Conservation (phyloP, 2,888 invertebrate genomes). For the Leptodirus hochenwartii region DNA sequence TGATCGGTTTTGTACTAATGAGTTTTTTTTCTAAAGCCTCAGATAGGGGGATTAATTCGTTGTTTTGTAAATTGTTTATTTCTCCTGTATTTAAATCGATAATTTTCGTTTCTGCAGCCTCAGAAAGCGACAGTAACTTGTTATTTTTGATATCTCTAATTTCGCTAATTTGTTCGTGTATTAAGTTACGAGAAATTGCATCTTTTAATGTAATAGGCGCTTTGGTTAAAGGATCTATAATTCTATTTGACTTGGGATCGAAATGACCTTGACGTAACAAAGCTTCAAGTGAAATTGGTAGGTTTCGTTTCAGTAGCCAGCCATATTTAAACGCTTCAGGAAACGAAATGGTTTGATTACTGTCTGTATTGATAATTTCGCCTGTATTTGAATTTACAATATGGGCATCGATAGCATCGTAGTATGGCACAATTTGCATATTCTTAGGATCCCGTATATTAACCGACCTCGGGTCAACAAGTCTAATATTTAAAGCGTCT, state of each 20-base stretch:
- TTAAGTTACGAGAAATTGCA: constrained; percentile 58
- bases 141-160: constrained; percentile 63
- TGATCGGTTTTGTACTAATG: constrained; percentile 45
- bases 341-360: constrained; percentile 47
- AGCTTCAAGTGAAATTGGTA: constrained; percentile 63
- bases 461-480: constrained; percentile 61
- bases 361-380: constrained; percentile 49
- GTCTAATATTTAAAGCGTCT: constrained; percentile 57
- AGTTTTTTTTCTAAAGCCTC: constrained; percentile 50
- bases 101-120: constrained; percentile 49
- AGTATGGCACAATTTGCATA: constrained; percentile 56
- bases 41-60: constrained; percentile 48
- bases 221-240: constrained; percentile 53
- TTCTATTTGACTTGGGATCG: constrained; percentile 47
- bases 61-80: constrained; percentile 53
- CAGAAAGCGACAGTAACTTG: constrained; percentile 46
- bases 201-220: constrained; percentile 55
- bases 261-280: constrained; percentile 52
- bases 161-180: constrained; percentile 65
- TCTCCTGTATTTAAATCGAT: constrained; percentile 56
- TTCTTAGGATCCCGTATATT: constrained; percentile 54
- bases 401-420: constrained; percentile 64
- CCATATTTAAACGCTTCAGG: constrained; percentile 54
- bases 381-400: constrained; percentile 60
- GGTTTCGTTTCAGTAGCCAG: constrained; percentile 43